Percentiles rank a stretch among this genome's conserved stretches.
These are phyloP conservation scores for Muscicapa striata DNA, from an alignment of 2,797 vertebrate genomes.

Conservation along the genomic window DNA sequence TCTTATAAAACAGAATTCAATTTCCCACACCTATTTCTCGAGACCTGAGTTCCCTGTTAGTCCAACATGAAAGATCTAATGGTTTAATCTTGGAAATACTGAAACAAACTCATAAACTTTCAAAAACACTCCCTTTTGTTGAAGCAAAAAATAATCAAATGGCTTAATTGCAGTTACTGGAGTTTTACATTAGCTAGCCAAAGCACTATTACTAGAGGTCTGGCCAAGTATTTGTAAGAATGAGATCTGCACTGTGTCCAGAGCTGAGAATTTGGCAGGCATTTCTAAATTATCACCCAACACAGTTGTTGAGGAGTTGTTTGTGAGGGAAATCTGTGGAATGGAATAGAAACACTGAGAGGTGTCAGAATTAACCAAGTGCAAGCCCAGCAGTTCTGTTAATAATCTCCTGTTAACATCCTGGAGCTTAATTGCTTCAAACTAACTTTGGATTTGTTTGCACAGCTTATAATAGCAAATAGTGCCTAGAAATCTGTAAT, in stretches of 20 bases:
- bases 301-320: neutral
- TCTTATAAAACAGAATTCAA: neutral
- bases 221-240: neutral
- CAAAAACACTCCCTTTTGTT: neutral
- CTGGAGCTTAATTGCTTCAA: neutral
- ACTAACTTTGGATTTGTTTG: slow-evolving; percentile 21
- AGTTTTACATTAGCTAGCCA: neutral
- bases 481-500: neutral
- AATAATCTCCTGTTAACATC: neutral
- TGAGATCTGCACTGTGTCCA: neutral
- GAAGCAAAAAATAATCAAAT: neutral
- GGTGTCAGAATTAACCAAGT: neutral
- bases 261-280: neutral
- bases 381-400: neutral
- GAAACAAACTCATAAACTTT: neutral
- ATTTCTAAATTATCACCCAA: neutral
- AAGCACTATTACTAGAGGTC: neutral
- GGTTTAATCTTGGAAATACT: neutral
- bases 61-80: neutral
- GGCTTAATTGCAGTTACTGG: neutral
- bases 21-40: neutral
- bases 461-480: neutral
- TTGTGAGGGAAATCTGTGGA: neutral
- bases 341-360: neutral
- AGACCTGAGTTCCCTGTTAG: neutral